Evolutionary conservation across 1,140 invertebrate species (phyloP).

Genomic region (Cyclina sinensis): DNA sequence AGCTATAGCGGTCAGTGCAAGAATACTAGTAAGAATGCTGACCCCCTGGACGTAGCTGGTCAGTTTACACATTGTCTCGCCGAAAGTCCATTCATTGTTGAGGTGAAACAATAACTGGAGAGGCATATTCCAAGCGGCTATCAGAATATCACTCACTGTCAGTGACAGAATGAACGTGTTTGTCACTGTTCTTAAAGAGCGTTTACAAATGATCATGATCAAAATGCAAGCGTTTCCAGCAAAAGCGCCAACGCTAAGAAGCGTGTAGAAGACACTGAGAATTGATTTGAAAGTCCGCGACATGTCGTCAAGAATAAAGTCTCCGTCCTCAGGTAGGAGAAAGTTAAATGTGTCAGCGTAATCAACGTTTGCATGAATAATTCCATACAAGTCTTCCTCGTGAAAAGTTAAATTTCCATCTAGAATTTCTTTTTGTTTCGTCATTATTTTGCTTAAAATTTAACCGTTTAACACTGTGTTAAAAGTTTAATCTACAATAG

Average conservation of each 20-base stretch:
- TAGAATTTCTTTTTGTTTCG: not conserved
- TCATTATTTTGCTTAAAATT: not conserved
- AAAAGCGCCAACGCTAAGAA: conserved; percentile 46
- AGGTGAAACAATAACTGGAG: conserved; percentile 67
- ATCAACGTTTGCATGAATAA: not conserved
- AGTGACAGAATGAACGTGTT: conserved; percentile 81
- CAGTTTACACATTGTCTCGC: conserved; percentile 63
- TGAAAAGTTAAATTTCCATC: not conserved
- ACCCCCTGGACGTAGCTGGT: conserved; percentile 64
- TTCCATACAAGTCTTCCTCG: not conserved
- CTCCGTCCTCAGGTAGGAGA: not conserved
- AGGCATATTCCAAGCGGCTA: conserved; percentile 65
- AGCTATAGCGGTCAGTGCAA: conserved; percentile 56
- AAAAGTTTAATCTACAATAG: too few relatives aligned
- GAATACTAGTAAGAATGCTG: conserved; percentile 68
- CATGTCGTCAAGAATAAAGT: conserved; percentile 56
- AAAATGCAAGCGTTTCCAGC: conserved; percentile 57
- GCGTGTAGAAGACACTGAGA: conserved; percentile 65
- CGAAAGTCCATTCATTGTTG: conserved; percentile 67
- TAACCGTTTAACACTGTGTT: too few relatives aligned
- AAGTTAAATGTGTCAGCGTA: not conserved
- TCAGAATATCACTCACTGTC: conserved; percentile 51
- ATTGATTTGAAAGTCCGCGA: conserved; percentile 19
- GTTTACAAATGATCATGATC: conserved; percentile 52
- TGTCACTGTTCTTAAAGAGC: conserved; percentile 70